A percentile compares a stretch with the other conserved stretches of the same genome.
Conservation (phyloP, 2,888 invertebrate species). For the Hemithea aestivaria region DNA sequence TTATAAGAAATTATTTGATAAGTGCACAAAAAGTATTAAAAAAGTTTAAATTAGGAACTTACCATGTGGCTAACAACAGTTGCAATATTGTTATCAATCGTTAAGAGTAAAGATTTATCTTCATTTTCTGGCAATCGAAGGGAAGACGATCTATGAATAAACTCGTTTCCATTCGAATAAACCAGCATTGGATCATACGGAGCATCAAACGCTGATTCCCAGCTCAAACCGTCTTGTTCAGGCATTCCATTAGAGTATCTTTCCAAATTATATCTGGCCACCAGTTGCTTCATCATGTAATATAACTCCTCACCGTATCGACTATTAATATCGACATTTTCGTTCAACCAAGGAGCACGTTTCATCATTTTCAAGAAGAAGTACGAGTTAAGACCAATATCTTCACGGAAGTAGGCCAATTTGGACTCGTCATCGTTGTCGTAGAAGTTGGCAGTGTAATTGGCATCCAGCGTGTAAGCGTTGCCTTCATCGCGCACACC, state of each 20-base stretch:
- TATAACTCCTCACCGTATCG: slow-evolving; percentile 81
- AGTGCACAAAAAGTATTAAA: background rate
- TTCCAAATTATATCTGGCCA: slow-evolving; percentile 84
- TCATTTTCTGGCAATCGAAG: slow-evolving; percentile 54
- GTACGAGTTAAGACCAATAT: slow-evolving; percentile 82
- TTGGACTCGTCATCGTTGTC: slow-evolving; percentile 75
- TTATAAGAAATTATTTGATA: background rate
- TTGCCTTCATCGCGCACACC: slow-evolving; percentile 57
- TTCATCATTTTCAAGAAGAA: slow-evolving; percentile 80
- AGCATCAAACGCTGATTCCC: slow-evolving; percentile 62
- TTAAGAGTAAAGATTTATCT: slow-evolving; percentile 44
- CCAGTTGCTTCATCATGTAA: slow-evolving; percentile 82
- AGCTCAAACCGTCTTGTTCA: slow-evolving; percentile 76
- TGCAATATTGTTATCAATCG: slow-evolving; percentile 55
- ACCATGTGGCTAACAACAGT: slow-evolving; percentile 57
- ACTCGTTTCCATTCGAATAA: slow-evolving; percentile 81
- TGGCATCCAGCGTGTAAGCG: slow-evolving; percentile 55
- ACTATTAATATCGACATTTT: slow-evolving; percentile 50
- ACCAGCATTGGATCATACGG: slow-evolving; percentile 81
- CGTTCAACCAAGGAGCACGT: slow-evolving; percentile 77
- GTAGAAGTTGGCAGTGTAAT: slow-evolving; percentile 60
- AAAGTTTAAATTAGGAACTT: slow-evolving; percentile 23
- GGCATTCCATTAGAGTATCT: slow-evolving; percentile 83
- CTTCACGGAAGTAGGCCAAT: slow-evolving; percentile 85
- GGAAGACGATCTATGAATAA: slow-evolving; percentile 74